Evolutionary conservation across 2,113 vertebrate genomes (phyloP), one percentile per base, ranked within the genome.

Genomic region (Embiotoca jacksoni): DNA sequence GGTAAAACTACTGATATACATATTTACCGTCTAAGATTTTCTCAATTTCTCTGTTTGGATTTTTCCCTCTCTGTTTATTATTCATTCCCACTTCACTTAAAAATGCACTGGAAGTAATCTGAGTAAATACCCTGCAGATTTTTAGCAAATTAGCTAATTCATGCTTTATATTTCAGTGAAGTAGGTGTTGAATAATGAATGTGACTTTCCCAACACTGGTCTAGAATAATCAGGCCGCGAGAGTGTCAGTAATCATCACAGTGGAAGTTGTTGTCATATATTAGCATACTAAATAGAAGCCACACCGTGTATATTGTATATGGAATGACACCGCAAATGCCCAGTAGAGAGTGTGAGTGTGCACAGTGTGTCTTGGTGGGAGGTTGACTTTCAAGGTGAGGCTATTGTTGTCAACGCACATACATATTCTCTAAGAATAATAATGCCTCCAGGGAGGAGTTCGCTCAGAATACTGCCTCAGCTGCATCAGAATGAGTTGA

Each of bases 1-100:
- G 97, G 97, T 99, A 96, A 90, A 62, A 35, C 55, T 15, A 33
- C 37, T 36, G 39, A 82, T 41, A 10, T n/a, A 75, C 23, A 23
- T 23, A 23, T 23, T 56, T 65, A 30, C 15, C 2, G 5, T 0
- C 14, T 53, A 3, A n/a, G 5, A 33, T 54, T 31, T 37, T 14
- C 7, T 33, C 5, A 14, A 23, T 52, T n/a, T 35, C 1, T 31
- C 55, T 37, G 1, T 41, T 16, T 32, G 11, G 2, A 13, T 55
- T 23, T 69, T 13, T 35, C 32, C 7, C 1, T 54, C 39, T 15
- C 10, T n/a, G 23, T 23, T 56, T 8, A 5, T 7, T 41, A 16
- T 33, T 61, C 6, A 14, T 16, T 46, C 44, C 39, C 16, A 55
- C 58, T 70, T 64, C 23, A 41, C 9, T 30, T 7, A 23, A 16